Evolutionary conservation across 2,888 invertebrate genomes (phyloP).

Genomic region (Lydus trimaculatus): DNA sequence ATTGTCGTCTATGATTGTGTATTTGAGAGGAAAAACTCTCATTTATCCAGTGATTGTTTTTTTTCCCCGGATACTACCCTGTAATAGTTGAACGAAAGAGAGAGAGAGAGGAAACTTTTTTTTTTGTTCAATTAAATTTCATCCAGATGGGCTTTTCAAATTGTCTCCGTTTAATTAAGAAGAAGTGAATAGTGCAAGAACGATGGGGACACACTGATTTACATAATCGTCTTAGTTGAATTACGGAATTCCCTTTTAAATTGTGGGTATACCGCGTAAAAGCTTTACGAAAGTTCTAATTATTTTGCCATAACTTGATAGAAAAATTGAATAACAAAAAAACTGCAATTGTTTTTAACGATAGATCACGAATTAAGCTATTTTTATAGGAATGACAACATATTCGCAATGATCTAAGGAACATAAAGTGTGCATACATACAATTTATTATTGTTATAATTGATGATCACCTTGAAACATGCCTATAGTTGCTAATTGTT

Average conservation of each 20-base stretch:
- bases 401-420: neutral
- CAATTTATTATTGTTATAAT: neutral
- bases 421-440: neutral
- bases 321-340: neutral
- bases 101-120: neutral
- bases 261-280: neutral
- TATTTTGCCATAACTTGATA: neutral
- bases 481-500: too few relatives aligned
- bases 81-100: neutral
- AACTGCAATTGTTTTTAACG: neutral
- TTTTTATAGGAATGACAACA: neutral
- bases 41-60: neutral
- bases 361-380: neutral
- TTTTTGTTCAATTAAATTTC: neutral
- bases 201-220: slow-evolving; percentile 25
- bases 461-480: slow-evolving; percentile 8
- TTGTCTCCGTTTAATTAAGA: slow-evolving; percentile 35
- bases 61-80: neutral
- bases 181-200: slow-evolving; percentile 14
- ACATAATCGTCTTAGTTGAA: slow-evolving; percentile 35
- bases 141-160: slow-evolving; percentile 23
- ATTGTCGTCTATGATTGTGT: neutral
- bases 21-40: neutral
- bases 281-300: neutral
- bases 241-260: slow-evolving; percentile 22